These are phyloP conservation scores for Kradibia gibbosae DNA, from an alignment of 1,140 invertebrate genomes.

Conservation along the genomic window DNA sequence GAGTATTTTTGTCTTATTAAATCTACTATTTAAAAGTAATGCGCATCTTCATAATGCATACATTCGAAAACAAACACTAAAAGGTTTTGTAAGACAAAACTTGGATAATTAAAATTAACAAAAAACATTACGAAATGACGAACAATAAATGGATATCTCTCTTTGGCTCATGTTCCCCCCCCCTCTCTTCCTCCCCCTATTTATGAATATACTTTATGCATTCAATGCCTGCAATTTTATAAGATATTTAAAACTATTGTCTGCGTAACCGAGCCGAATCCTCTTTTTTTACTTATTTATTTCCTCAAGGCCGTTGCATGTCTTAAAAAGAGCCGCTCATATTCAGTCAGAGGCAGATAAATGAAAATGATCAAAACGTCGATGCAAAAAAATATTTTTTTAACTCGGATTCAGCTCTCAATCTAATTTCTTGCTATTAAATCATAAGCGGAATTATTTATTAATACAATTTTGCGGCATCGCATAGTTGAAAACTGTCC, in stretches of 20 bases:
- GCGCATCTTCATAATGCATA: too few species aligned
- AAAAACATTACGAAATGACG: too few species aligned
- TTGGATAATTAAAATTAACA: too few species aligned
- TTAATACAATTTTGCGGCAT: neutral
- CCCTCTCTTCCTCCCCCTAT: too few species aligned
- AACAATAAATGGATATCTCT: too few species aligned
- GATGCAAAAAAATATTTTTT: neutral
- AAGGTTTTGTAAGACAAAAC: too few species aligned
- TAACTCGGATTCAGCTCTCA: neutral
- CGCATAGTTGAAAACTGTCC: neutral
- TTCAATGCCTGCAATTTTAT: too few species aligned
- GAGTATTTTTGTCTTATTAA: too few species aligned
- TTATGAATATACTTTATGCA: too few species aligned
- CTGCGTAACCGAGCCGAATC: neutral
- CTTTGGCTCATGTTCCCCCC: too few species aligned
- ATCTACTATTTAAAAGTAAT: too few species aligned
- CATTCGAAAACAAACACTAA: too few species aligned
- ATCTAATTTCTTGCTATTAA: neutral
- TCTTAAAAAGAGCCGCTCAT: neutral
- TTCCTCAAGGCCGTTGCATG: neutral
- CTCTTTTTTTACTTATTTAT: neutral
- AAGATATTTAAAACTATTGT: neutral
- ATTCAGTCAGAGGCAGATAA: neutral
- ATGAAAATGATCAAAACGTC: neutral
- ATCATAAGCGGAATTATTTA: neutral